phyloP scores from a whole-genome alignment of 2,797 vertebrate species.

The Gymnothorax javanicus region DNA sequence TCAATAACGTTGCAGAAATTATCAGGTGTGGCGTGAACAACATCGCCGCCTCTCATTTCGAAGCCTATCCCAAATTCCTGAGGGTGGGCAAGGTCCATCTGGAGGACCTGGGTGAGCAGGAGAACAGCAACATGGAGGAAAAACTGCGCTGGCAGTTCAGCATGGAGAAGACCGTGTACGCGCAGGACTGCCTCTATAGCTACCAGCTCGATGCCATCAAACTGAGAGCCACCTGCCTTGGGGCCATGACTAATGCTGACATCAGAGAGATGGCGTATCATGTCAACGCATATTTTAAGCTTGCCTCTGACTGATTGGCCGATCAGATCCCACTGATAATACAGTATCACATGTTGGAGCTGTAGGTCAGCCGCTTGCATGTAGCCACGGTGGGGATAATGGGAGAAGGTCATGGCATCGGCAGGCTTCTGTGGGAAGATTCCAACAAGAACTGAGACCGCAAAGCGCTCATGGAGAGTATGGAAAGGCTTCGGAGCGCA shows the following conservation, averaged over 20 bases:
- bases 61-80: conserved; percentile 61
- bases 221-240: rapidly evolving
- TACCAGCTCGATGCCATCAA: rapidly evolving
- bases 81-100: conserved; percentile 63
- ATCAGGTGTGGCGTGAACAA: conserved; percentile 55
- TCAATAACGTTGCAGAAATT: conserved; percentile 48
- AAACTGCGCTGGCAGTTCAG: conserved; percentile 63
- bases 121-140: conserved; percentile 53
- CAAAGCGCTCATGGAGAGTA: conserved; percentile 43
- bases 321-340: conserved; percentile 73
- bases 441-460: conserved; percentile 48
- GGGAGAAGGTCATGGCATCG: conserved; percentile 43
- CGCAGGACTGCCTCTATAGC: conserved; percentile 65
- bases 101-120: conserved; percentile 57
- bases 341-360: conserved; percentile 61
- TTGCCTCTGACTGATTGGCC: conserved; percentile 59
- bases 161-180: conserved; percentile 73
- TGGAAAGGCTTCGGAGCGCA: conserved; percentile 55
- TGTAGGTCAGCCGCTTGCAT: conserved; percentile 51
- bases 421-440: conserved; percentile 59
- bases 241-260: background rate
- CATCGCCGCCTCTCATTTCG: conserved; percentile 53
- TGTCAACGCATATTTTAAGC: conserved; percentile 63
- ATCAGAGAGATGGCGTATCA: conserved; percentile 61
- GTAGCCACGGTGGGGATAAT: conserved; percentile 61